Evolutionary conservation across 2,113 vertebrate genomes (phyloP), one percentile per base, ranked within the genome.

Genomic region (Pteropus alecto): DNA sequence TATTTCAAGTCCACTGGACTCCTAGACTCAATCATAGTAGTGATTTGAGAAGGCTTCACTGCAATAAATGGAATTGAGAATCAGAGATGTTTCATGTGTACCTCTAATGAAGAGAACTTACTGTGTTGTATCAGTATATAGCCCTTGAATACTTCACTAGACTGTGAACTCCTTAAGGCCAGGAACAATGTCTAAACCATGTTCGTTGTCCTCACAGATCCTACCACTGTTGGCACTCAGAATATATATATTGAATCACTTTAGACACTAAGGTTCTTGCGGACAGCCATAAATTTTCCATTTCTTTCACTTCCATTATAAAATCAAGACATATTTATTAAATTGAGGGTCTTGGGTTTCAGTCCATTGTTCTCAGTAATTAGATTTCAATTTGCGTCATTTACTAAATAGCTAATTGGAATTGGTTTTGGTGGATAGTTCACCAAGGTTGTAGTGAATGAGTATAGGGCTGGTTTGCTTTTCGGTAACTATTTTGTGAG

Each of bases 311-410:
- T 51, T 71, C 26, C 38, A 16, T 54, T 76, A 46, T 63, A 81
- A 95, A 93, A 84, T 92, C 28, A 78, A 83, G 14, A 92, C 51
- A 48, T 8, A 60, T 5, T 58, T 86, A 60, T 5, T 89, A 38
- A 92, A 78, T 74, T 87, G 30, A 76, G 46, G 0, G 22, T 58
- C 38, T 95, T 58, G 18, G 4, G 8, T 93, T 95, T 95, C 35
- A 63, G 18, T 60, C 18, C 35, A 81, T 28, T 14, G 14, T 86
- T 92, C 93, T 81, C 28, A 65, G 41, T 74, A 81, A 81, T 93
- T 81, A 81, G 24, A 87, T 87, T 93, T 86, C 48, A 90, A 58
- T 83, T 21, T 76, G n/a, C 94, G 6, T 19, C n/a, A 88, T 87
- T 95, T 58, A 90, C 74, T 61, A 90, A 83, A 82, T 11, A 79